Evolutionary conservation across 2,113 vertebrate species (phyloP).

Genomic region (Panurus biarmicus): DNA sequence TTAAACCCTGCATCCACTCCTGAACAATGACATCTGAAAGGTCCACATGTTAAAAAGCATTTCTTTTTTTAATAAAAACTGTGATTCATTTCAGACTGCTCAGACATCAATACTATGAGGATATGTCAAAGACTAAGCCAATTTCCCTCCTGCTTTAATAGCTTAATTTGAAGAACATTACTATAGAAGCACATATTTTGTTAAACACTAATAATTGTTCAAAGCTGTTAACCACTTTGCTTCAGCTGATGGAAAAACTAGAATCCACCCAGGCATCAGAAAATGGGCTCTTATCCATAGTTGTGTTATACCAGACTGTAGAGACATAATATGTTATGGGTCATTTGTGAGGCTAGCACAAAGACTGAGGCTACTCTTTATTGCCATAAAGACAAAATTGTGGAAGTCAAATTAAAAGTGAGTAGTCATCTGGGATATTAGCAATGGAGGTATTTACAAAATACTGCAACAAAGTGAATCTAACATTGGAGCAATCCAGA

Average conservation of each 20-base stretch:
- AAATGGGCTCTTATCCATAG: background rate
- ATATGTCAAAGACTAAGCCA: conserved; percentile 35
- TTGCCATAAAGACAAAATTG: background rate
- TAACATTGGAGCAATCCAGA: background rate
- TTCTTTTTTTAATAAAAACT: conserved; percentile 28
- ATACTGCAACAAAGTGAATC: background rate
- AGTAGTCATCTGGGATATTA: background rate
- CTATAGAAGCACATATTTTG: conserved; percentile 28
- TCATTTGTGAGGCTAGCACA: background rate
- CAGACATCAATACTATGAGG: conserved; percentile 25
- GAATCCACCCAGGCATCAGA: conserved; percentile 10
- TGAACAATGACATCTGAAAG: conserved; percentile 44
- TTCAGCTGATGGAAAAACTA: conserved; percentile 8
- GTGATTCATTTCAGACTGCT: background rate
- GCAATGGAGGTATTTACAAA: background rate
- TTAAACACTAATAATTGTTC: conserved; percentile 50
- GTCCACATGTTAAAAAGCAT: conserved; percentile 8
- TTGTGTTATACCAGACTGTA: background rate
- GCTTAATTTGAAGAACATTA: conserved; percentile 46
- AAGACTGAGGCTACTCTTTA: conserved; percentile 6
- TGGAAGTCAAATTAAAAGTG: background rate
- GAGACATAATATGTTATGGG: background rate
- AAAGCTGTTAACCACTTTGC: conserved; percentile 39
- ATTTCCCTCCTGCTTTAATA: conserved; percentile 29
- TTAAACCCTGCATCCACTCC: conserved; percentile 13